Percentiles rank a stretch among this genome's conserved stretches.
Evolutionary conservation across 2,113 vertebrate genomes (phyloP).

Genomic region (Cheirogaleus medius): DNA sequence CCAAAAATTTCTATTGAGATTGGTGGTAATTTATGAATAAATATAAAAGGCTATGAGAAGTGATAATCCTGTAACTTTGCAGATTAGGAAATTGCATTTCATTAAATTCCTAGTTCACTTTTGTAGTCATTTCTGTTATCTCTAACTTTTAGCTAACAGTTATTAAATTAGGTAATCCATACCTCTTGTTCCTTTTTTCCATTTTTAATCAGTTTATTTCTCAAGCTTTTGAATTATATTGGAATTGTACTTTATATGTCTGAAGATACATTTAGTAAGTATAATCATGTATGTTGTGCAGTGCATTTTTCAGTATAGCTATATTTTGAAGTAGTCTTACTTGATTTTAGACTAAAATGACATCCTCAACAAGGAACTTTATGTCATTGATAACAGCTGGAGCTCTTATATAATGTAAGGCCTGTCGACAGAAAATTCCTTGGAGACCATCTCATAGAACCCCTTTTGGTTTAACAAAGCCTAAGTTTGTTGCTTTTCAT

Average conservation of each 20-base stretch:
- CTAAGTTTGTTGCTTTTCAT: conserved; percentile 57
- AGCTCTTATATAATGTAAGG: conserved; percentile 35
- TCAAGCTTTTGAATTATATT: conserved; percentile 43
- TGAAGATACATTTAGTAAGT: neutral
- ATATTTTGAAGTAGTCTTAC: conserved; percentile 54
- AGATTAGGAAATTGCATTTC: neutral
- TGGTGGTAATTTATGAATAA: neutral
- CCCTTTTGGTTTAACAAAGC: conserved; percentile 69
- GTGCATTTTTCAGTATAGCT: conserved; percentile 10
- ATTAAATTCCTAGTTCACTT: conserved; percentile 46
- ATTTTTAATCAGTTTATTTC: conserved; percentile 54
- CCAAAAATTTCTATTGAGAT: neutral
- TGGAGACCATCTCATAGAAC: conserved; percentile 49
- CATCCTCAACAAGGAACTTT: conserved; percentile 54
- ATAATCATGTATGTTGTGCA: neutral
- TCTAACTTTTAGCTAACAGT: conserved; percentile 11
- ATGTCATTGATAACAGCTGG: conserved; percentile 41
- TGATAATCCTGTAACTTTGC: conserved; percentile 26
- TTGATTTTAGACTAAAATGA: conserved; percentile 57
- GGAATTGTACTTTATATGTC: conserved; percentile 24
- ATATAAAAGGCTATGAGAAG: neutral
- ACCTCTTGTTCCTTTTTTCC: neutral
- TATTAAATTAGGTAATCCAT: neutral
- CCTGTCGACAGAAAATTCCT: conserved; percentile 58
- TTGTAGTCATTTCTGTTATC: conserved; percentile 14